Evolutionary conservation across 2,113 vertebrate genomes (phyloP).

Genomic region (Electrona antarctica): DNA sequence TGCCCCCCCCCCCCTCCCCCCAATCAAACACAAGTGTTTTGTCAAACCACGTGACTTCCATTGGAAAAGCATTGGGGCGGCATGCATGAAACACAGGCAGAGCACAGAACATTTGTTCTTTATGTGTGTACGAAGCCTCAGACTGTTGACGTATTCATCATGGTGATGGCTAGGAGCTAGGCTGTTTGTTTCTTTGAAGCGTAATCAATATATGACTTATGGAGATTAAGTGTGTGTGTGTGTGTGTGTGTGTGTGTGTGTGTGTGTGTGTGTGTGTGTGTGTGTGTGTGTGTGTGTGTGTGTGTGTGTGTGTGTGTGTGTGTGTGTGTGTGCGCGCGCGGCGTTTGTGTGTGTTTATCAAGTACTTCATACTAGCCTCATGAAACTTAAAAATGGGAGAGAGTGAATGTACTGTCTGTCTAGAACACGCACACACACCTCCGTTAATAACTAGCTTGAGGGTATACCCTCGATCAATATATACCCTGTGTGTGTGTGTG

Average conservation of each 20-base stretch:
- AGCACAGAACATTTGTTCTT: too few relatives aligned
- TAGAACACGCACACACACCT: slow-evolving; percentile 5
- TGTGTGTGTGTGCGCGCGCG: background rate
- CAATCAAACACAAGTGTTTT: too few relatives aligned
- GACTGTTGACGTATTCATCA: slow-evolving; percentile 42
- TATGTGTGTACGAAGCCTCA: slow-evolving; percentile 6
- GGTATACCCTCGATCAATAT: slow-evolving; percentile 47
- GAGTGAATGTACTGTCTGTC: slow-evolving; percentile 26
- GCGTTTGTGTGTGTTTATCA: slow-evolving; percentile 9
- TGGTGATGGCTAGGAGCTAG: slow-evolving; percentile 44
- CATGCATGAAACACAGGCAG: too few relatives aligned
- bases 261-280: slow-evolving; percentile 7
- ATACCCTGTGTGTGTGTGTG: slow-evolving; percentile 14
- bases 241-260: slow-evolving; percentile 9
- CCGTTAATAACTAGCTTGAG: slow-evolving; percentile 51
- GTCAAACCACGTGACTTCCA: slow-evolving; percentile 19
- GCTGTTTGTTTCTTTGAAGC: slow-evolving; percentile 45
- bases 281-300: slow-evolving; percentile 14
- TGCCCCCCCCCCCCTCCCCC: too few relatives aligned
- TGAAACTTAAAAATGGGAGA: too few relatives aligned
- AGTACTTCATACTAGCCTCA: too few relatives aligned
- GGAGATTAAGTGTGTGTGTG: slow-evolving; percentile 24
- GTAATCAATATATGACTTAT: slow-evolving; percentile 59
- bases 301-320: slow-evolving; percentile 10
- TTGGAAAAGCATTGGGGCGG: too few relatives aligned